Conservation (phyloP, 2,113 vertebrate species). For the Anthoscopus minutus region DNA sequence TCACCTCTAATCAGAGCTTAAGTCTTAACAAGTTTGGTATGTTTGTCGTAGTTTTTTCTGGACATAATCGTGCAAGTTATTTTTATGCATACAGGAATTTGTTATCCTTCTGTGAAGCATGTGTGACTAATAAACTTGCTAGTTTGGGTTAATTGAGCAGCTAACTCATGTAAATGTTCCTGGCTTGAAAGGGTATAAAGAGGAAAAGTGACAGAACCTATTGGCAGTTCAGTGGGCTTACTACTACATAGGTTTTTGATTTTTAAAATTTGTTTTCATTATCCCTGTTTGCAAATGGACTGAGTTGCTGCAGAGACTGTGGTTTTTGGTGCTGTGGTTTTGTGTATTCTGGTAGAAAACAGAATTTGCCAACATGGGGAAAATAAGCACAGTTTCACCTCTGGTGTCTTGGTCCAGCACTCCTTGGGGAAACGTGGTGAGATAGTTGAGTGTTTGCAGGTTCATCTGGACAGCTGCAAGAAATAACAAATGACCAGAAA, state of each 20-base stretch:
- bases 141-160: not conserved
- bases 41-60: accelerated
- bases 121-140: not conserved
- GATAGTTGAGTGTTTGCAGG: not conserved
- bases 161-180: not conserved
- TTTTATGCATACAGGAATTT: not conserved
- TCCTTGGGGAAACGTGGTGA: not conserved
- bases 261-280: not conserved
- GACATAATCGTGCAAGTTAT: not conserved
- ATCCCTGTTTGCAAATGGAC: not conserved
- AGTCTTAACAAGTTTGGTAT: not conserved
- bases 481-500: not conserved
- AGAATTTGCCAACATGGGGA: not conserved
- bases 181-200: not conserved
- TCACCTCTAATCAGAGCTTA: not conserved
- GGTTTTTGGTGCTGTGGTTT: not conserved
- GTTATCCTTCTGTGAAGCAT: not conserved
- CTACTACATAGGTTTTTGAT: not conserved
- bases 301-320: not conserved
- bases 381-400: not conserved
- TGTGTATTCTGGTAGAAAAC: not conserved
- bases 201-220: accelerated
- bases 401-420: not conserved
- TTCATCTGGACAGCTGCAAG: not conserved
- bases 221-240: not conserved